Percentiles rank a stretch among this genome's conserved stretches.
phyloP scores from a whole-genome alignment of 1,140 invertebrate species.

The Metopolophium dirhodum region DNA sequence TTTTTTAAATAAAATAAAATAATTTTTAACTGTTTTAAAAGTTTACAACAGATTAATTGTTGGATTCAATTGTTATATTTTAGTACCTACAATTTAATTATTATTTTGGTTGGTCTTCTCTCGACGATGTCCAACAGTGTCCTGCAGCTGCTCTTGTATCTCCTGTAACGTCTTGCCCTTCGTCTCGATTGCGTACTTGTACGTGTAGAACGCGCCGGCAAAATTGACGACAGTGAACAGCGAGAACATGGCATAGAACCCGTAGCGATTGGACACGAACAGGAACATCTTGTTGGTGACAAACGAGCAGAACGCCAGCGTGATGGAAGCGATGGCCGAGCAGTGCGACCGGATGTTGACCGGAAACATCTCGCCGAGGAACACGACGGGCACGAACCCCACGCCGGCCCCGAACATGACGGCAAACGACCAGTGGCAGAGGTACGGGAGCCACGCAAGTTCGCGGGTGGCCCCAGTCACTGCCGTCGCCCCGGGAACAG shows the following conservation, averaged over 20 bases:
- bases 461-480: no score
- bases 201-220: conserved; percentile 69
- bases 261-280: conserved; percentile 50
- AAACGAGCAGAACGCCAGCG: conserved; percentile 59
- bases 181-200: conserved; percentile 68
- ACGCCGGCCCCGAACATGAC: conserved; percentile 60
- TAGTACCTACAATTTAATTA: not conserved
- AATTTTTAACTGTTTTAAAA: no score
- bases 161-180: conserved; percentile 80
- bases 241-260: conserved; percentile 59
- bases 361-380: conserved; percentile 61
- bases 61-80: no score
- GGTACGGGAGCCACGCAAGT: conserved; percentile 58
- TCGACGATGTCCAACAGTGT: not conserved
- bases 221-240: conserved; percentile 60
- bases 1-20: no score
- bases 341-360: conserved; percentile 61
- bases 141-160: conserved; percentile 68
- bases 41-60: no score
- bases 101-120: not conserved
- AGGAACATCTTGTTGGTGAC: conserved; percentile 60
- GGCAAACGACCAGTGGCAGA: conserved; percentile 56
- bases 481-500: not conserved
- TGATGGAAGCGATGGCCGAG: conserved; percentile 59
- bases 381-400: conserved; percentile 60